Percentiles rank a stretch among this genome's conserved stretches.
Evolutionary conservation across 2,888 invertebrate genomes (phyloP).

Genomic region (Monopis laevigella): DNA sequence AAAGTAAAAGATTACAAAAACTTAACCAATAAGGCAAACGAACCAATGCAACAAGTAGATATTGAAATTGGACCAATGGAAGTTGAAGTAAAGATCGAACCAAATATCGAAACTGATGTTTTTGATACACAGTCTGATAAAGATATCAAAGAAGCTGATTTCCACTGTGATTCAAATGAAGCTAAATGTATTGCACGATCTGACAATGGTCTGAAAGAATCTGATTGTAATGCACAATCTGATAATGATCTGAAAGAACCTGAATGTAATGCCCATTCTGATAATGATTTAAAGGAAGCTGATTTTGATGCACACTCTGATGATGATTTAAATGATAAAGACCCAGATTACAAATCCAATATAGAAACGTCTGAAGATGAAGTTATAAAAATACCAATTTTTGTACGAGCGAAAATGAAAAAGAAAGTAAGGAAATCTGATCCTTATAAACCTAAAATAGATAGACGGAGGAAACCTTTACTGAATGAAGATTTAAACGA

Average conservation of each 20-base stretch:
- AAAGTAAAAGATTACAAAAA: too few relatives aligned
- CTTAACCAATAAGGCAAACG: too few relatives aligned
- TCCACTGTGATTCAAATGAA: too few relatives aligned
- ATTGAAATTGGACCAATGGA: conserved; percentile 12
- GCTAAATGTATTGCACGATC: too few relatives aligned
- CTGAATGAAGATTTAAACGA: conserved; percentile 46
- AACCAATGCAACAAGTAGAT: conserved; percentile 3
- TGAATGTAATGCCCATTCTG: background rate
- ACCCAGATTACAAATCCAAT: conserved; percentile 17
- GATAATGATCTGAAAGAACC: too few relatives aligned
- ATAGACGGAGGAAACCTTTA: conserved; percentile 44
- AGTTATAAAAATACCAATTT: conserved; percentile 19
- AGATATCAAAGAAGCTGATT: too few relatives aligned
- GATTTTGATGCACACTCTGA: conserved; percentile 21
- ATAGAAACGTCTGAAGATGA: conserved; percentile 22
- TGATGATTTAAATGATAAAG: conserved; percentile 19
- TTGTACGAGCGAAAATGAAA: conserved; percentile 16
- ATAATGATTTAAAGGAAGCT: conserved; percentile 14
- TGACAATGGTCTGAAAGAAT: too few relatives aligned
- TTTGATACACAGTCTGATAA: too few relatives aligned
- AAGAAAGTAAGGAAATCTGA: conserved; percentile 18
- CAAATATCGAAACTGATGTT: background rate
- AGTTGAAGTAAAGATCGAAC: background rate
- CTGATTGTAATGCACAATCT: too few relatives aligned
- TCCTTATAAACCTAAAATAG: conserved; percentile 34